Conservation (phyloP, 2,797 vertebrate genomes). For the Crenichthys baileyi region DNA sequence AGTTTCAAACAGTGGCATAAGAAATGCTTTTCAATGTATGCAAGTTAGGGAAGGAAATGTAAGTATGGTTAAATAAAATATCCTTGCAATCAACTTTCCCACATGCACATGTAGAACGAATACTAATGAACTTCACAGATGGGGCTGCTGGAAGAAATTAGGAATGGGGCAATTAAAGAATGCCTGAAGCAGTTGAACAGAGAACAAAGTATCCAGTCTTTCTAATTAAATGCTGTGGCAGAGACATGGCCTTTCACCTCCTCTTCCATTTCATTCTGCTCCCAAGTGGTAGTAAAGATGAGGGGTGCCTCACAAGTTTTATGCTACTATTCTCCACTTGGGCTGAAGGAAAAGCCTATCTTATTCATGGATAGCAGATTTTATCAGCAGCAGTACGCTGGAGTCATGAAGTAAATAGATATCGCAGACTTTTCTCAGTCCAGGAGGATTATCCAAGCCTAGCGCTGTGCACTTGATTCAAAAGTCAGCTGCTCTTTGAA, state of each 20-base stretch:
- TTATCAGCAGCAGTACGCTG: slow-evolving; percentile 58
- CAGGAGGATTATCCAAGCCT: slow-evolving; percentile 22
- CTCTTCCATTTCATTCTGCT: slow-evolving; percentile 69
- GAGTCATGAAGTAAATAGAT: slow-evolving; percentile 55
- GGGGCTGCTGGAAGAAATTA: slow-evolving; percentile 66
- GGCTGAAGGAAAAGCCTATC: slow-evolving; percentile 55
- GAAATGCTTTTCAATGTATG: slow-evolving; percentile 33
- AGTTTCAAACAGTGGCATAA: slow-evolving; percentile 21
- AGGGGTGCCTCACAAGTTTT: slow-evolving; percentile 58
- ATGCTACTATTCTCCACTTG: slow-evolving; percentile 59
- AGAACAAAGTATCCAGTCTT: slow-evolving; percentile 83
- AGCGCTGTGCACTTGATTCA: slow-evolving; percentile 19
- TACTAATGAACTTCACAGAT: slow-evolving; percentile 78
- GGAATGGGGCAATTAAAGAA: slow-evolving; percentile 84
- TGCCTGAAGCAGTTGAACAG: slow-evolving; percentile 84
- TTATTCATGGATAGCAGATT: slow-evolving; percentile 68
- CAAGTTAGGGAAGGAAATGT: slow-evolving; percentile 41
- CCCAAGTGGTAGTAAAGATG: slow-evolving; percentile 74
- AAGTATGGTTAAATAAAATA: slow-evolving; percentile 56
- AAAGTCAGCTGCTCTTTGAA: slow-evolving; percentile 39
- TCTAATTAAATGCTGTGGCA: slow-evolving; percentile 85
- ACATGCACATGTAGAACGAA: slow-evolving; percentile 72
- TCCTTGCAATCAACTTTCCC: slow-evolving; percentile 67
- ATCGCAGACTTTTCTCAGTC: slow-evolving; percentile 43
- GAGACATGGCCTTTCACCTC: slow-evolving; percentile 86